Evolutionary conservation across 2,888 invertebrate genomes (phyloP).

Genomic region (Tetranychus piercei): DNA sequence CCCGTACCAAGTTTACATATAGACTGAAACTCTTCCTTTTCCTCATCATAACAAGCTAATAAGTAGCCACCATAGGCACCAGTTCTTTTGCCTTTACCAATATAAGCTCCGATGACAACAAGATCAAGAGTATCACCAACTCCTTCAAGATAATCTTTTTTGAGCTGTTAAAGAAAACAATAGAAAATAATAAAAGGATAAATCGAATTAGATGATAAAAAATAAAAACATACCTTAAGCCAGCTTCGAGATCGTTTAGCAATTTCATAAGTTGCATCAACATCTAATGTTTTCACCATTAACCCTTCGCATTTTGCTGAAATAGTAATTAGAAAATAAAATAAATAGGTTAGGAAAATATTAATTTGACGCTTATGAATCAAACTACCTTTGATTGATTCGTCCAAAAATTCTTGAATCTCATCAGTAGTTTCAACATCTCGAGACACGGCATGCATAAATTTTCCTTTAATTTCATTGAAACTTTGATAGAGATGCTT

Average conservation of each 20-base stretch:
- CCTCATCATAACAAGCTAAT: constrained; percentile 73
- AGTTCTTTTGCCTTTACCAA: constrained; percentile 76
- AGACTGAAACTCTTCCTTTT: constrained; percentile 74
- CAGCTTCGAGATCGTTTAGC: constrained; percentile 83
- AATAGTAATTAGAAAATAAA: constrained; percentile 17
- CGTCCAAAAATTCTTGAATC: constrained; percentile 79
- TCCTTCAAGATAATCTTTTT: constrained; percentile 92
- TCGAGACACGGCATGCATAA: constrained; percentile 63
- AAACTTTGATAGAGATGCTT: constrained; percentile 51
- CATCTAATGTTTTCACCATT: constrained; percentile 86
- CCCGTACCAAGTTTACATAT: constrained; percentile 86
- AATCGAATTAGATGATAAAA: constrained; percentile 16
- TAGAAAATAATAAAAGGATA: constrained; percentile 2
- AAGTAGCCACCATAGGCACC: constrained; percentile 87
- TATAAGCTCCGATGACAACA: constrained; percentile 83
- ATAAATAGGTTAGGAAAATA: constrained; percentile 13
- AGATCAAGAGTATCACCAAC: constrained; percentile 89
- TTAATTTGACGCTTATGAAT: constrained; percentile 14
- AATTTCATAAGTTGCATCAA: constrained; percentile 80
- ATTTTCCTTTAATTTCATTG: constrained; percentile 48
- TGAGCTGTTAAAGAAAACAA: constrained; percentile 39
- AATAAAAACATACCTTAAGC: constrained; percentile 44
- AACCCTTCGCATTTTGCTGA: constrained; percentile 75
- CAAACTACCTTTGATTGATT: constrained; percentile 58
- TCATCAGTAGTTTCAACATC: constrained; percentile 73